These are phyloP conservation scores for Scaptodrosophila lebanonensis DNA, from an alignment of 1,140 invertebrate species.

Conservation along the genomic window DNA sequence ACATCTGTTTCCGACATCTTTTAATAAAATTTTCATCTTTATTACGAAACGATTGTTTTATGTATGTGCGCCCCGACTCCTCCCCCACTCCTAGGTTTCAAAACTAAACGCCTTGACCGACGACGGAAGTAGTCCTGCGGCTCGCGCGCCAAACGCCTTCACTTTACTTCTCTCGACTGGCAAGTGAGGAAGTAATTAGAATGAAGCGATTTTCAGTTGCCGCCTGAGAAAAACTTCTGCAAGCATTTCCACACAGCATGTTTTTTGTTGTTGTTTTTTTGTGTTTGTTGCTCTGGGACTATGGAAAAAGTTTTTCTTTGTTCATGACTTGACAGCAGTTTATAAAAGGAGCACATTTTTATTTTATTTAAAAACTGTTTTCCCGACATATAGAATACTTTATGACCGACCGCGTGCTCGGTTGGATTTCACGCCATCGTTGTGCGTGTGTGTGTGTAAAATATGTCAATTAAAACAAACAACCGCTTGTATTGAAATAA, in stretches of 20 bases:
- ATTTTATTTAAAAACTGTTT: slow-evolving; percentile 38
- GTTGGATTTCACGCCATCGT: background rate
- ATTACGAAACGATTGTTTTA: slow-evolving; percentile 77
- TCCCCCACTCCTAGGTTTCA: background rate
- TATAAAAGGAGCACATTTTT: slow-evolving; percentile 61
- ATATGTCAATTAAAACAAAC: slow-evolving; percentile 40
- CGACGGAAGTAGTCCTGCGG: slow-evolving; percentile 56
- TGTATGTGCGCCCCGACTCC: slow-evolving; percentile 32
- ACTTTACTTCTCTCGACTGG: slow-evolving; percentile 7
- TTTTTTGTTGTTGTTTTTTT: slow-evolving; percentile 2
- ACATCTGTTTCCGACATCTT: slow-evolving; percentile 78
- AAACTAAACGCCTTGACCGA: slow-evolving; percentile 52
- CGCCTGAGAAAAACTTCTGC: slow-evolving; percentile 20
- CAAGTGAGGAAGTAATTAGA: slow-evolving; percentile 75
- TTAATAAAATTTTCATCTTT: slow-evolving; percentile 78
- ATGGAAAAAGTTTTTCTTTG: slow-evolving; percentile 34
- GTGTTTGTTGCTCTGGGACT: slow-evolving; percentile 16
- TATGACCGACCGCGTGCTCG: background rate
- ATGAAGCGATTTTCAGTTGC: slow-evolving; percentile 72
- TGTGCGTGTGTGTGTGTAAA: slow-evolving; percentile 18
- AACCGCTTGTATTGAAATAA: slow-evolving; percentile 56
- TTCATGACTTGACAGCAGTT: slow-evolving; percentile 37
- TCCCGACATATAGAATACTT: slow-evolving; percentile 33
- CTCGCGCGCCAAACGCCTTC: slow-evolving; percentile 14
- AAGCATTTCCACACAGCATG: slow-evolving; percentile 19